Percentiles rank a stretch among this genome's conserved stretches.
These are phyloP conservation scores for Ispidina lecontei DNA, from an alignment of 2,797 vertebrate species.

Conservation along the genomic window DNA sequence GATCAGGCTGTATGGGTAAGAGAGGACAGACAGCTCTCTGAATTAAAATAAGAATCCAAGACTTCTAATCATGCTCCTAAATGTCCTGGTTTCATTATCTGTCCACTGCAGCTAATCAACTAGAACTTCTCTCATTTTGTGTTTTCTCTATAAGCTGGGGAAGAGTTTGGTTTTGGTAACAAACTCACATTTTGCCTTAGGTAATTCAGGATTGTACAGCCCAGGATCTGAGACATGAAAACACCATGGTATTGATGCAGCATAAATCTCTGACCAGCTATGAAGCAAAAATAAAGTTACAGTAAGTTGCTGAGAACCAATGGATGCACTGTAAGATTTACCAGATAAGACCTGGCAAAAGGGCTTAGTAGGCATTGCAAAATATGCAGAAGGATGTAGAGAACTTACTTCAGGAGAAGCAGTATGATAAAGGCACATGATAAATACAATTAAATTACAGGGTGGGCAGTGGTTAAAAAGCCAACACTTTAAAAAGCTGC, in stretches of 20 bases:
- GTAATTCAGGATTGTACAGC: neutral
- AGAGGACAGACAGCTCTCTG: neutral
- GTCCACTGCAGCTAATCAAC: neutral
- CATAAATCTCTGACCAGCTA: neutral
- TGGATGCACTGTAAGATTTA: neutral
- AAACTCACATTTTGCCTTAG: neutral
- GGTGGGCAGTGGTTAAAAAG: neutral
- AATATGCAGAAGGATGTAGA: neutral
- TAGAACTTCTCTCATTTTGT: neutral
- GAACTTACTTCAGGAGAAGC: neutral
- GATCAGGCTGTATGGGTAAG: neutral
- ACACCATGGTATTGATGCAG: neutral
- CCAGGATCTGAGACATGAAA: neutral
- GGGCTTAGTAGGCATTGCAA: neutral
- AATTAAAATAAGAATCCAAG: neutral
- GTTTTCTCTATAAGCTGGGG: neutral
- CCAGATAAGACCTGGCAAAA: neutral
- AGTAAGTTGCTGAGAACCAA: neutral
- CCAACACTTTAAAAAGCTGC: neutral
- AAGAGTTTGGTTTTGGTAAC: neutral
- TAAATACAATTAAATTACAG: neutral
- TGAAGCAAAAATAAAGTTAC: neutral
- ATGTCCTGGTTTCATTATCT: neutral
- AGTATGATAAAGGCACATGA: rapidly evolving
- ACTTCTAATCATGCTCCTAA: neutral